Percentiles rank a stretch among this genome's conserved stretches.
phyloP scores from a whole-genome alignment of 2,888 invertebrate species.

The Ellobium chinense region DNA sequence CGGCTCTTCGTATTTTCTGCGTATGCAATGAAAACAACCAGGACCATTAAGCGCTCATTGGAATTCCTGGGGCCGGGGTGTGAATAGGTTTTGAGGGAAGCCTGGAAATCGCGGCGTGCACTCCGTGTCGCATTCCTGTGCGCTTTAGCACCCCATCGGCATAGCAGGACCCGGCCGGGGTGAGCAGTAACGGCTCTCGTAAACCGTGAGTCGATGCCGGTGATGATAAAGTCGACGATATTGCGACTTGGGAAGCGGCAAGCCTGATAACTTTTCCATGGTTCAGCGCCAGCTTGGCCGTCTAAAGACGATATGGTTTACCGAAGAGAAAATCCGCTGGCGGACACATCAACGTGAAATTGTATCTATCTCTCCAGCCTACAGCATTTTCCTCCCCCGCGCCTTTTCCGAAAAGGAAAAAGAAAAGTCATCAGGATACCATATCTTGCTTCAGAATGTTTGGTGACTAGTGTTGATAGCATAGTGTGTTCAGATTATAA shows the following conservation, averaged over 20 bases:
- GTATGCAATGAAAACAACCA: conserved; percentile 4
- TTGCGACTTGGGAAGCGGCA: background rate
- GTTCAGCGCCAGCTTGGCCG: background rate
- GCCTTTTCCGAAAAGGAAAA: too few relatives aligned
- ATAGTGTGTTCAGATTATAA: too few relatives aligned
- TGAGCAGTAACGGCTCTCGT: background rate
- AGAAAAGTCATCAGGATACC: too few relatives aligned
- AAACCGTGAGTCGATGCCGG: background rate
- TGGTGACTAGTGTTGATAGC: too few relatives aligned
- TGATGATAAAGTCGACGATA: conserved; percentile 6
- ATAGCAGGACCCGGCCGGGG: background rate
- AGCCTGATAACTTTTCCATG: background rate
- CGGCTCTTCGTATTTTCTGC: background rate
- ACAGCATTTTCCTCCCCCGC: too few relatives aligned
- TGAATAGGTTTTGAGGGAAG: conserved; percentile 2
- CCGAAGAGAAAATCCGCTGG: too few relatives aligned
- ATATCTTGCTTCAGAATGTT: too few relatives aligned
- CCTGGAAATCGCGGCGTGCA: conserved; percentile 4
- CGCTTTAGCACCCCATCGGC: conserved; percentile 9
- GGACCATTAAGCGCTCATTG: background rate
- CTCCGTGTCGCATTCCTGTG: background rate
- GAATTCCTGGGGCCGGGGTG: conserved; percentile 5
- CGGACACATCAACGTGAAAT: background rate
- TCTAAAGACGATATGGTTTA: background rate
- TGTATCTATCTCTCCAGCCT: too few relatives aligned